A percentile compares a stretch with the other conserved stretches of the same genome.
Conservation (phyloP, 2,797 vertebrate species). For the Xyrichtys novacula region DNA sequence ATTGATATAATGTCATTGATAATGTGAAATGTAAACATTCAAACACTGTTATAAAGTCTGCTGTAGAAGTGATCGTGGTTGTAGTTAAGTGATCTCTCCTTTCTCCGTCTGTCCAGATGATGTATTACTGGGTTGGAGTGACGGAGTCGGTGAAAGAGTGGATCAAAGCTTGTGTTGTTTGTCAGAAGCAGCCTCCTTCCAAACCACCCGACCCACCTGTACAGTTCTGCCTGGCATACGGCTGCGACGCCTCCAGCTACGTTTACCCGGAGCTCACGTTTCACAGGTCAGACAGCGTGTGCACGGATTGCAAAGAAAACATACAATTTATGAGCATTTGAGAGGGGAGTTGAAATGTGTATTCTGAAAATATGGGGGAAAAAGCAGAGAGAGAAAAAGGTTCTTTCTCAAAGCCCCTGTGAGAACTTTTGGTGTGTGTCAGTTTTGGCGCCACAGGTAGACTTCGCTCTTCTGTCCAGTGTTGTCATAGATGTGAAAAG, state of each 20-base stretch:
- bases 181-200: constrained; percentile 13
- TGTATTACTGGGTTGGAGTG: constrained; percentile 73
- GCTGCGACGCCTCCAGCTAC: constrained; percentile 67
- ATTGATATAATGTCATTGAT: not conserved
- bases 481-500: not conserved
- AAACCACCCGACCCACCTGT: not conserved
- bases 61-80: not conserved
- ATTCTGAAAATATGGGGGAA: too few relatives aligned
- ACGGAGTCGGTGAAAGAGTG: constrained; percentile 56
- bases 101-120: constrained; percentile 41
- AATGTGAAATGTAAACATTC: too few relatives aligned
- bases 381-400: too few relatives aligned
- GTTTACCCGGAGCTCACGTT: constrained; percentile 57
- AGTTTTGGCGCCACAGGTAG: too few relatives aligned
- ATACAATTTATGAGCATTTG: too few relatives aligned
- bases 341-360: too few relatives aligned
- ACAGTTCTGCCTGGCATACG: constrained; percentile 66
- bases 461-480: not conserved
- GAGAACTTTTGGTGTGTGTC: too few relatives aligned
- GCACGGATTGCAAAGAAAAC: not conserved
- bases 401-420: too few relatives aligned
- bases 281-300: constrained; percentile 53
- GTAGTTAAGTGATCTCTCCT: not conserved
- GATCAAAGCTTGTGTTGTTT: constrained; percentile 53
- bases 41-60: not conserved